Evolutionary conservation across 2,888 invertebrate species (phyloP), one percentile per base, ranked within the genome.

Genomic region (Sarcophaga subvicina): DNA sequence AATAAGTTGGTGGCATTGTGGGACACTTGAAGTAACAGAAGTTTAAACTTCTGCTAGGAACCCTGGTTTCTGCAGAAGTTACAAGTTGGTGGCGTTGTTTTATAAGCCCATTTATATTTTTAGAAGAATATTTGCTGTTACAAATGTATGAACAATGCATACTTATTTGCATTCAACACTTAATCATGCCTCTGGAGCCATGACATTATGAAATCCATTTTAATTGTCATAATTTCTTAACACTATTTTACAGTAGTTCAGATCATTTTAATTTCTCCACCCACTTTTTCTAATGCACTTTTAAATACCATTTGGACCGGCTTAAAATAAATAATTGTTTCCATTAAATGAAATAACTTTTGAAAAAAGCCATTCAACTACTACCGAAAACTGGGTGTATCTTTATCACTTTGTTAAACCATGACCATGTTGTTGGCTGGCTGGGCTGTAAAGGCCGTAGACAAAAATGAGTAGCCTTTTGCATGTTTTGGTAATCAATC

Each of bases 401-500:
- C 78, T 79, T 78, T 84, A 84, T 76, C 75, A 80, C 80, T 80
- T 70, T 70, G 64, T 80, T 76, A 63, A 62, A 60, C 37, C 37
- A 37, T 71, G 17, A 70, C 54, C 25, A 63, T 8, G 54, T 27
- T 54, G 49, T 0, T 27, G 27, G 37, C 6, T 37, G 8, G 10
- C 10, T 37, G 22, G 8, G 8, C 37, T 37, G 2, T 37, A 37
- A 37, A 37, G 37, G 37, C 37, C 37, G 2, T 37, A 37, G 10
- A 37, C 37, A 37, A 37, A 76, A 81, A 78, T 20, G 37, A 84
- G 84, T 81, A 84, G 81, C 81, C 81, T 79, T 82, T 87, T 87
- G 84, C 84, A 84, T 84, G 87, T 79, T 87, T 82, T 76, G 81
- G 84, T 87, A 87, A 87, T 87, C 87, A 87, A 87, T 87, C 87